These are phyloP conservation scores for Chymomyza amoena DNA, from an alignment of 2,888 invertebrate genomes.

Conservation along the genomic window DNA sequence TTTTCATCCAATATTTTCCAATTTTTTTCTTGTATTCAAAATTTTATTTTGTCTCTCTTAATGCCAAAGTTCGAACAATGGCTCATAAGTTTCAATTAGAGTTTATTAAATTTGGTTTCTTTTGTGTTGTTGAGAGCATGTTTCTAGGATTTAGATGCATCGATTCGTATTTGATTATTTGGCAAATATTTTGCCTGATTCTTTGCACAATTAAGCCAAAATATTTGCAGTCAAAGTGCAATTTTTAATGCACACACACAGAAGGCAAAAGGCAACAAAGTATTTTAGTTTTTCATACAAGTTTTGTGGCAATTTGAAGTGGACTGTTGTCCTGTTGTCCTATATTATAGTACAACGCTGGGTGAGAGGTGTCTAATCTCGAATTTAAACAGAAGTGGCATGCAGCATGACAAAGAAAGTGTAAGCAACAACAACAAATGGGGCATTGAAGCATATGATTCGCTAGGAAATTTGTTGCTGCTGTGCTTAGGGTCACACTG, in stretches of 20 bases:
- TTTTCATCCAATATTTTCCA: background rate
- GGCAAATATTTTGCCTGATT: slow-evolving; percentile 19
- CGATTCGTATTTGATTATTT: slow-evolving; percentile 18
- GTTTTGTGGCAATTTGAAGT: slow-evolving; percentile 8
- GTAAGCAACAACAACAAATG: background rate
- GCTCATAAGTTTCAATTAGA: slow-evolving; percentile 28
- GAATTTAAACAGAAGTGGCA: background rate
- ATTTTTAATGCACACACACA: background rate
- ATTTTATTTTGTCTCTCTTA: background rate
- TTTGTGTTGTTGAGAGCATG: background rate
- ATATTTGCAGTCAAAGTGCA: background rate
- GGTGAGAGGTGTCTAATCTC: background rate
- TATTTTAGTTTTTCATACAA: slow-evolving; percentile 24
- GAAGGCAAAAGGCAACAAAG: background rate
- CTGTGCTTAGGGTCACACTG: background rate
- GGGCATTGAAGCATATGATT: background rate
- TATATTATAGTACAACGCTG: background rate
- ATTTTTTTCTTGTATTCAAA: too few relatives aligned
- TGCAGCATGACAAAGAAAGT: background rate
- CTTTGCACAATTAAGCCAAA: slow-evolving; percentile 10
- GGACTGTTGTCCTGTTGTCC: background rate
- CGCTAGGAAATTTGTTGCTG: background rate
- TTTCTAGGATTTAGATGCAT: background rate
- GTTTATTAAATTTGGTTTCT: slow-evolving; percentile 16
- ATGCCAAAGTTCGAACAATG: background rate